phyloP scores from a whole-genome alignment of 2,888 invertebrate genomes.

The Lochmaea capreae region DNA sequence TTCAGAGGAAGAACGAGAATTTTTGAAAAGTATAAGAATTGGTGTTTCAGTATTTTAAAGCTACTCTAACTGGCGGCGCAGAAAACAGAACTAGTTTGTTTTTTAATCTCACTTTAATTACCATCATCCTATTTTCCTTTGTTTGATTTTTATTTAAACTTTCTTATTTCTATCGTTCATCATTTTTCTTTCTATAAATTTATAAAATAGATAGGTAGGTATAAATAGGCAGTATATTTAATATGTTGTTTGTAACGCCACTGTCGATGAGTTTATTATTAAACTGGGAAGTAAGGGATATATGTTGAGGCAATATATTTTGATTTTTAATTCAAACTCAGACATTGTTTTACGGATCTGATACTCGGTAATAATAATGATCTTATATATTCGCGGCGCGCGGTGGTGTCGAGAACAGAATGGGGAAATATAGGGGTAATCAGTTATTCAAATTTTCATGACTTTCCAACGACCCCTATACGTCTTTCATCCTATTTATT shows the following conservation, averaged over 20 bases:
- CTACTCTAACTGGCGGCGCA: too few species aligned
- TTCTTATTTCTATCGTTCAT: too few species aligned
- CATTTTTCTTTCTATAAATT: too few species aligned
- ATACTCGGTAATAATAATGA: constrained; percentile 62
- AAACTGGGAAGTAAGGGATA: constrained; percentile 51
- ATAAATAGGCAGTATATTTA: too few species aligned
- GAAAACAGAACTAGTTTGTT: too few species aligned
- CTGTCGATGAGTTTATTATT: constrained; percentile 42
- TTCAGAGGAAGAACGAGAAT: too few species aligned
- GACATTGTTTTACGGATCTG: constrained; percentile 62
- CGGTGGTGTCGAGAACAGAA: constrained; percentile 47
- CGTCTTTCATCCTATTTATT: constrained; percentile 51
- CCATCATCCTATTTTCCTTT: too few species aligned
- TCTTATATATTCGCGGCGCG: constrained; percentile 55
- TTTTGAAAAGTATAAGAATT: too few species aligned
- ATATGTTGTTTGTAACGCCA: constrained; percentile 37
- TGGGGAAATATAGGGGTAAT: constrained; percentile 59
- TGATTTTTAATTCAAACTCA: constrained; percentile 65
- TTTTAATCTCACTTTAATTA: too few species aligned
- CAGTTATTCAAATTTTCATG: constrained; percentile 57
- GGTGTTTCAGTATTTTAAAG: too few species aligned
- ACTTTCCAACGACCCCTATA: constrained; percentile 45
- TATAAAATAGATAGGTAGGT: too few species aligned
- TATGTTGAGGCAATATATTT: constrained; percentile 64
- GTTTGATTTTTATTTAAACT: too few species aligned